Evolutionary conservation across 2,113 vertebrate species (phyloP).

Genomic region (Donacobius atricapilla): DNA sequence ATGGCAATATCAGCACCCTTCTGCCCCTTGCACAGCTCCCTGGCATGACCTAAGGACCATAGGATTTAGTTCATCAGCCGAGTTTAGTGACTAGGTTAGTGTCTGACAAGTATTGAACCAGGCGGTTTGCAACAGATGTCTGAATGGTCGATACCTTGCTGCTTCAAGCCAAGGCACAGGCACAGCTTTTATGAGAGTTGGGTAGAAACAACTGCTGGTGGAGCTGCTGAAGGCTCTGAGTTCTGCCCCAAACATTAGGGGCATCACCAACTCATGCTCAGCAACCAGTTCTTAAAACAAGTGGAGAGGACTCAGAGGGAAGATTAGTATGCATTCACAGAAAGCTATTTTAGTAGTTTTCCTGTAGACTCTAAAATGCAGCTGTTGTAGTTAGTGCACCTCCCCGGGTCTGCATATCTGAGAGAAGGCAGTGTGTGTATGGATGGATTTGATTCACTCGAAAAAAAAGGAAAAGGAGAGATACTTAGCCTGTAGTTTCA

Average conservation of each 20-base stretch:
- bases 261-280: background rate
- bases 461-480: background rate
- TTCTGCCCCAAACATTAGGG: background rate
- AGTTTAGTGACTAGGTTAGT: background rate
- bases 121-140: background rate
- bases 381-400: background rate
- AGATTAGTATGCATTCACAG: background rate
- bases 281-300: background rate
- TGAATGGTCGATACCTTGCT: background rate
- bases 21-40: background rate
- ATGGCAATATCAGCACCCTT: background rate
- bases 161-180: background rate
- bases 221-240: background rate
- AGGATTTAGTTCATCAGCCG: background rate
- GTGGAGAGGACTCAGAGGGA: background rate
- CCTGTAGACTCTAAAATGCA: background rate
- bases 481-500: background rate
- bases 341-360: background rate
- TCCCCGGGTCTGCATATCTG: background rate
- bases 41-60: background rate
- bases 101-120: background rate
- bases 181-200: background rate
- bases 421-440: background rate
- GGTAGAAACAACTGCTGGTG: background rate
- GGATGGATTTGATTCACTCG: conserved; percentile 27